Conservation (phyloP, 2,113 vertebrate species). For the Scomber japonicus region DNA sequence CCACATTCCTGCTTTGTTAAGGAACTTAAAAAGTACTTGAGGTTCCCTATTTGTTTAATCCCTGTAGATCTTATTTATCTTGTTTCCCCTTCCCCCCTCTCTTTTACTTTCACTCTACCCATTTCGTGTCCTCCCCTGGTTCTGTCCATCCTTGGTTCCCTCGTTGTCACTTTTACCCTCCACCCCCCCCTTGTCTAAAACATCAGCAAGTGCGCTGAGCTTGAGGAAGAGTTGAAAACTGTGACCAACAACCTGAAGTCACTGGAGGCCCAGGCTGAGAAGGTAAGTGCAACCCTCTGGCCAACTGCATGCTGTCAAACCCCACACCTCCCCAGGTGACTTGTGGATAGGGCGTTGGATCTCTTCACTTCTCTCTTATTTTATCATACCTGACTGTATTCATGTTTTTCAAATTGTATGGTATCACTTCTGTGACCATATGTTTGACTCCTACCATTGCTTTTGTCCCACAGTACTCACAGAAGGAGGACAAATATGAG, state of each 20-base stretch:
- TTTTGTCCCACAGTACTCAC: conserved; percentile 93
- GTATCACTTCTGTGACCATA: not conserved
- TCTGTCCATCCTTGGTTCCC: conserved; percentile 23
- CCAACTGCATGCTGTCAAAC: conserved; percentile 56
- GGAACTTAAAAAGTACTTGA: conserved; percentile 39
- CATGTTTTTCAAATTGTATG: not conserved
- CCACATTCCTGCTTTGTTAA: conserved; percentile 77
- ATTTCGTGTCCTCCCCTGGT: conserved; percentile 64
- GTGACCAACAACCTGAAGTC: conserved; percentile 99
- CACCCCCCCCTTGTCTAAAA: conserved; percentile 85
- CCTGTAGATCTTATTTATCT: conserved; percentile 83
- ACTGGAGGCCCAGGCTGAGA: conserved; percentile 99
- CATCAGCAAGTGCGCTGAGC: conserved; percentile 99
- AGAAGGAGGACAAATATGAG: conserved; percentile 99
- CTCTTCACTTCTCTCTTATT: conserved; percentile 9
- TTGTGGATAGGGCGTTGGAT: not conserved
- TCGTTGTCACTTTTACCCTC: conserved; percentile 44
- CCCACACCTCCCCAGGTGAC: conserved; percentile 6
- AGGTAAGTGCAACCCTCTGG: conserved; percentile 88
- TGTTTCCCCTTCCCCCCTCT: conserved; percentile 76
- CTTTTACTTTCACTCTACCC: conserved; percentile 73
- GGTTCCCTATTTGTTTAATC: conserved; percentile 55
- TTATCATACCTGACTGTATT: not conserved
- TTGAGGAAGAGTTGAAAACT: conserved; percentile 99
- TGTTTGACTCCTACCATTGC: conserved; percentile 43